A percentile compares a stretch with the other conserved stretches of the same genome.
Conservation (phyloP, 2,797 vertebrate species). For the Apodemus agrarius region DNA sequence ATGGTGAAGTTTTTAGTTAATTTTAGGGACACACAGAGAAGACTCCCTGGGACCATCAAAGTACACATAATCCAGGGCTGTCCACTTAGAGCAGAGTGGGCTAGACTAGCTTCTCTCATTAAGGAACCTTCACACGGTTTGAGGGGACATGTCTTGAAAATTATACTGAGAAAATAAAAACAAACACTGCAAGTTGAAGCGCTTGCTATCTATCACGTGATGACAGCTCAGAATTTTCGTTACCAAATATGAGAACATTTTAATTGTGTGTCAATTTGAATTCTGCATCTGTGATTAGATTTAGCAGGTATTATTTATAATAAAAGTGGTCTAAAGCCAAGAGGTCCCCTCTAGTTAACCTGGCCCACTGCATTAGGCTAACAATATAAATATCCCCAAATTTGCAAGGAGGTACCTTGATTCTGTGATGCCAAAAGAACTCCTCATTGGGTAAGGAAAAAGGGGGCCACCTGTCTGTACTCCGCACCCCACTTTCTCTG, state of each 20-base stretch:
- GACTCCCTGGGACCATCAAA: constrained; percentile 1
- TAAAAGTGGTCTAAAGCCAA: constrained; percentile 14
- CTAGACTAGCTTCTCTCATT: not conserved
- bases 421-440: constrained; percentile 14
- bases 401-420: not conserved
- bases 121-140: not conserved
- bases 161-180: constrained; percentile 46
- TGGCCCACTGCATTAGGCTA: not conserved
- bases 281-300: constrained; percentile 46
- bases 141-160: not conserved
- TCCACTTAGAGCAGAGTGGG: not conserved
- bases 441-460: not conserved
- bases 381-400: constrained; percentile 31
- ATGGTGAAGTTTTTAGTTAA: constrained; percentile 31
- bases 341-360: constrained; percentile 23
- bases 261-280: constrained; percentile 21
- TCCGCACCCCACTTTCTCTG: not conserved
- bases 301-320: constrained; percentile 33
- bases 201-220: not conserved
- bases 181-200: constrained; percentile 14
- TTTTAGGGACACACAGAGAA: constrained; percentile 36
- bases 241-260: not conserved
- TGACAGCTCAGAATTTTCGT: constrained; percentile 23
- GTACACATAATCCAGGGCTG: constrained; percentile 38
- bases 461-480: not conserved